Percentiles rank a stretch among this genome's conserved stretches.
These are phyloP conservation scores for Falcunculus frontatus DNA, from an alignment of 2,113 vertebrate genomes.

Conservation along the genomic window DNA sequence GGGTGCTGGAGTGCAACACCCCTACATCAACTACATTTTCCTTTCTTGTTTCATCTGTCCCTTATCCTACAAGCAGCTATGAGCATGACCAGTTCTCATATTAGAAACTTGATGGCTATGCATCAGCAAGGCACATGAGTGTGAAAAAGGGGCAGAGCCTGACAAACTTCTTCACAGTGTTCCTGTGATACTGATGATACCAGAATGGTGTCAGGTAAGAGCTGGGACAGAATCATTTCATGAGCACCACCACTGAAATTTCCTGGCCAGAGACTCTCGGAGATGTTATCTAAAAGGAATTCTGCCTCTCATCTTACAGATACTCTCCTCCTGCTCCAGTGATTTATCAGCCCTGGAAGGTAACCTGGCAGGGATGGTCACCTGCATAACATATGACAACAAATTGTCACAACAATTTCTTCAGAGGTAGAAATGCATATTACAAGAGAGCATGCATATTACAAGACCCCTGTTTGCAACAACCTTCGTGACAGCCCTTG, in stretches of 20 bases:
- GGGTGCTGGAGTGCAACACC: not conserved
- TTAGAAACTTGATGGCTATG: not conserved
- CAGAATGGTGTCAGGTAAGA: not conserved
- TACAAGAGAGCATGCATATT: not conserved
- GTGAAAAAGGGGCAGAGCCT: not conserved
- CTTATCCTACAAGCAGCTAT: not conserved
- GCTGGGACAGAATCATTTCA: not conserved
- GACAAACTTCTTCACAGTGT: not conserved
- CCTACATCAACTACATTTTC: not conserved
- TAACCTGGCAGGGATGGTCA: not conserved
- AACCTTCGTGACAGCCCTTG: not conserved
- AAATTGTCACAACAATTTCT: not conserved
- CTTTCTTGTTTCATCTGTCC: not conserved
- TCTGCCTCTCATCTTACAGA: not conserved
- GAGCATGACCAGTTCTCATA: not conserved
- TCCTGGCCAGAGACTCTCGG: not conserved
- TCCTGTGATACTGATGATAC: not conserved
- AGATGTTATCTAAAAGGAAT: not conserved
- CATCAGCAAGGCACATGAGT: not conserved
- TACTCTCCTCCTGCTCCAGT: not conserved
- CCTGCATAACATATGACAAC: not conserved
- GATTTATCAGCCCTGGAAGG: not conserved
- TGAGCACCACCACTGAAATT: not conserved
- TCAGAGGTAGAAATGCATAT: not conserved
- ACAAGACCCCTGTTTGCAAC: not conserved